Evolutionary conservation across 2,888 invertebrate genomes (phyloP), one percentile per base, ranked within the genome.

Genomic region (Marasmarcha lunaedactyla): DNA sequence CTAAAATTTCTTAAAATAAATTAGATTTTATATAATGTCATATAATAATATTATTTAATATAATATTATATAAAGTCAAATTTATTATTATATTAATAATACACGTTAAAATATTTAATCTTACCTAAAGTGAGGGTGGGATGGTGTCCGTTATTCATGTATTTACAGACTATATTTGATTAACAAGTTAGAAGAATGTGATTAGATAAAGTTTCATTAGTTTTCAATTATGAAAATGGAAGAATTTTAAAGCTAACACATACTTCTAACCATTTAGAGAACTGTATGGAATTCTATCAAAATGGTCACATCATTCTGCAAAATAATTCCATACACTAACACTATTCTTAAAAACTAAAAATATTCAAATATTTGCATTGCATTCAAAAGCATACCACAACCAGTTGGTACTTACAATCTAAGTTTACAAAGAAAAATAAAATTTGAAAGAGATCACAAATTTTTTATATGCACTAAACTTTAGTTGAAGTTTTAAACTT

Each of bases 121-220:
- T 30, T 30, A 30, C 10, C 30, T 30, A 30, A 10, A n/a, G 57
- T 71, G 61, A 67, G 64, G 81, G 79, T 78, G 81, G 81, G 79
- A 64, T 66, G 60, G 47, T 76, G 81, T 81, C 81, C 81, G 81
- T 79, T 66, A 67, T 59, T 58, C 53, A 47, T 56, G 63, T 60
- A 67, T 61, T 51, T 70, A 65, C 63, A 68, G 50, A 20, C 7
- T 20, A n/a, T n/a, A 20, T 20, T 20, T 48, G 20, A 5, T 20
- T 5, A 20, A 20, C 3, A 20, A 20, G 20, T 20, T 20, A 20
- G 20, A 20, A 20, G 20, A 20, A 20, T 20, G 20, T 20, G 4
- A 20, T 7, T 20, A 20, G 20, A 7, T 20, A n/a, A n/a, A n/a
- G n/a, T n/a, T n/a, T n/a, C n/a, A n/a, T n/a, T n/a, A 20, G 20